Evolutionary conservation across 1,140 invertebrate genomes (phyloP), one percentile per base, ranked within the genome.

Genomic region (Steinernema khuongi): DNA sequence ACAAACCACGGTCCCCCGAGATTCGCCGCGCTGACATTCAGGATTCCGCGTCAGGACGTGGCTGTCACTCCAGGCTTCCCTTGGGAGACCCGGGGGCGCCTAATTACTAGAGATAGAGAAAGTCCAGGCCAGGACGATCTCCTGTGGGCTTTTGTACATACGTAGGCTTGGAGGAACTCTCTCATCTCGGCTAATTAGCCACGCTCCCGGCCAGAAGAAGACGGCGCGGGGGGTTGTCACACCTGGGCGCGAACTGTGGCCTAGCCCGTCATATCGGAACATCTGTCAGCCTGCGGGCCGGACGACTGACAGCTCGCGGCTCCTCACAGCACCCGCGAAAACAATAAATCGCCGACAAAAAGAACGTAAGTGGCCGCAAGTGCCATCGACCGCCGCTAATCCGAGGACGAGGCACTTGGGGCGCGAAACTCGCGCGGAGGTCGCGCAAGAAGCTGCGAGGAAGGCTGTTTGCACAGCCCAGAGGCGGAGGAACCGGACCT

Each of bases 201-300:
- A n/a, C n/a, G n/a, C n/a, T n/a, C n/a, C n/a, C n/a, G 22, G 50
- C 50, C 7, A 26, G 26, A 60, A 60, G 11, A 22, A 11, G 50
- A 60, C n/a, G n/a, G n/a, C n/a, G n/a, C n/a, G n/a, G n/a, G n/a
- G n/a, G n/a, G n/a, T 60, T 60, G 26, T 60, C 50, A 22, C 50
- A 60, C 50, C 50, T 60, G 4, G 50, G 50, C 22, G 50, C 50
- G 19, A 60, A 60, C 50, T 60, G 50, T 60, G 50, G 50, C 50
- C 50, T 26, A 14, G 19, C 7, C 50, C 14, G 26, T 60, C 50
- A 60, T 60, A 60, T 60, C 50, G 50, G 50, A 60, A 60, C 50
- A 60, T 60, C 26, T 60, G 50, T 60, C 50, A 60, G 14, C 26
- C 50, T 14, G 11, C 14, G 19, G 50, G 19, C 50, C 19, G 7